Evolutionary conservation across 30 jellyfish, hydroid and myxozoan genomes (phyloP).

Genomic region (Cassiopea xamachana): DNA sequence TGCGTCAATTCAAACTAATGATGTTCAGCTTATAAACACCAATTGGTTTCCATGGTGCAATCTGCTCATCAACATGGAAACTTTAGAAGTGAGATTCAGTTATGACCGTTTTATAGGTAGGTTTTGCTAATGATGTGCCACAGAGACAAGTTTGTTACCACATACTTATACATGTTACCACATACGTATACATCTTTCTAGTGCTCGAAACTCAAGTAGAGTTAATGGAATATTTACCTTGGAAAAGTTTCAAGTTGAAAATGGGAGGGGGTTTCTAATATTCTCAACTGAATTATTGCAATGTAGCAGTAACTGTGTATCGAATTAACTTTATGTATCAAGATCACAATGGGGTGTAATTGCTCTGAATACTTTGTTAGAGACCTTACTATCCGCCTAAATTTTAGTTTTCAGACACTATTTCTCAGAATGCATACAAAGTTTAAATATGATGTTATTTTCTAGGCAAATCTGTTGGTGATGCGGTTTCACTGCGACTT

Average conservation of each 20-base stretch:
- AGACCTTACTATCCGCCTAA: not conserved
- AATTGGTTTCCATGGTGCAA: constrained; percentile 96
- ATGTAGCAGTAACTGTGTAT: too few species aligned
- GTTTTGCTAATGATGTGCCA: not conserved
- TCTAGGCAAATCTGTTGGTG: constrained; percentile 79
- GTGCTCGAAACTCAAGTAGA: too few species aligned
- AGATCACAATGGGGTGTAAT: too few species aligned
- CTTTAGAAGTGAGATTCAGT: constrained; percentile 73
- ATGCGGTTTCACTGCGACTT: constrained; percentile 61
- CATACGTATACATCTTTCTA: too few species aligned
- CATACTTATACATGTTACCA: too few species aligned
- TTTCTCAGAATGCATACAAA: not conserved
- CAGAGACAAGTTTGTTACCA: too few species aligned
- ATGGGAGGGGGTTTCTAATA: too few species aligned
- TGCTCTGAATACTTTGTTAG: too few species aligned
- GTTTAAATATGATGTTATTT: not conserved
- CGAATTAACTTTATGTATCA: too few species aligned
- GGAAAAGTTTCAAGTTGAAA: too few species aligned
- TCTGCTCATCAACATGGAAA: constrained; percentile 59
- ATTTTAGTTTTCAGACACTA: not conserved
- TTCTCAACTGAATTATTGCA: too few species aligned
- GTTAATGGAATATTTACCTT: too few species aligned
- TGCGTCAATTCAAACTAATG: not conserved
- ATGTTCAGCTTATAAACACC: constrained; percentile 25
- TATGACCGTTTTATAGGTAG: constrained; percentile 85